These are phyloP conservation scores for Sciurus carolinensis DNA, from an alignment of 2,797 vertebrate genomes.

Conservation along the genomic window DNA sequence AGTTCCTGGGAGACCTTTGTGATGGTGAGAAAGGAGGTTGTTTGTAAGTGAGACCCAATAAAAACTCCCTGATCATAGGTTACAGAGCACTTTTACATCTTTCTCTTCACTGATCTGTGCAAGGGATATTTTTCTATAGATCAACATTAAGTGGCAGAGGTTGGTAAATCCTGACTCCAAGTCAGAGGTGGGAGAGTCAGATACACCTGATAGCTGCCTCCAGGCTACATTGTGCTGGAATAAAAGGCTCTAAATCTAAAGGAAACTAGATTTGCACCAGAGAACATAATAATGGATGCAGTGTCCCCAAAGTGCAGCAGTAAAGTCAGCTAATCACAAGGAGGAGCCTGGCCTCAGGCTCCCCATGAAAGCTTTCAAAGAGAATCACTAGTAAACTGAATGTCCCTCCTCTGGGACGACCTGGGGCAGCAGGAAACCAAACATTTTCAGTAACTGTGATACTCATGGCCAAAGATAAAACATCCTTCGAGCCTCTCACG, in stretches of 20 bases:
- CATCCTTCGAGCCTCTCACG: background rate
- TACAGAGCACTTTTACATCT: background rate
- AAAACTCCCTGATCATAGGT: background rate
- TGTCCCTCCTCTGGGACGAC: background rate
- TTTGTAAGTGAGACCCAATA: background rate
- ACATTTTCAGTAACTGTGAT: background rate
- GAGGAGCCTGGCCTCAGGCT: background rate
- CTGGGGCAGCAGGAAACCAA: background rate
- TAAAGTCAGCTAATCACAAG: no score
- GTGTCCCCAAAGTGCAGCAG: background rate
- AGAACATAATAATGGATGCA: background rate
- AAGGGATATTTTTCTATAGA: background rate
- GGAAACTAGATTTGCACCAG: background rate
- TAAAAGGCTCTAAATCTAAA: background rate
- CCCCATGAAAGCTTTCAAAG: background rate
- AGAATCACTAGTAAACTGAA: background rate
- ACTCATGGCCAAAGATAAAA: background rate
- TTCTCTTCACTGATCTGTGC: background rate
- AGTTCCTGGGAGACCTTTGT: background rate
- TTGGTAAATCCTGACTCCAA: background rate
- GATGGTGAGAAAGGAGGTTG: background rate
- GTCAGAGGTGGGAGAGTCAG: background rate
- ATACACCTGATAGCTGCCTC: fast-evolving
- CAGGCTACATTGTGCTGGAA: background rate
- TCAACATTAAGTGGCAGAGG: background rate